phyloP scores from a whole-genome alignment of 2,797 vertebrate genomes.

The Phoeniculus purpureus region DNA sequence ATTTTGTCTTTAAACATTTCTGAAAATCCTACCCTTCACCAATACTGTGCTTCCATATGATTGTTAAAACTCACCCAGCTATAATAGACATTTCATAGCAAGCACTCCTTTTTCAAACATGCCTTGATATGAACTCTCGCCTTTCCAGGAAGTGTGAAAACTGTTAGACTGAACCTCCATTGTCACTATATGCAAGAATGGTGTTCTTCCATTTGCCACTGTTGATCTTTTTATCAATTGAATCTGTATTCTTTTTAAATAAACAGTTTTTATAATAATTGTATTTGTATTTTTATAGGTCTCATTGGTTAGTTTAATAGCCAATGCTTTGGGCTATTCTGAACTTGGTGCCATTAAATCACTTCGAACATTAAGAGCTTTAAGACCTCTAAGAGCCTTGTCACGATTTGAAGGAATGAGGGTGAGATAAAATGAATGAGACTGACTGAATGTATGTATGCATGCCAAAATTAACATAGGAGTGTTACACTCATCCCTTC shows the following conservation, averaged over 20 bases:
- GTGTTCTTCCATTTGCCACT: not conserved
- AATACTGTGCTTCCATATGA: not conserved
- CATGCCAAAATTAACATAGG: constrained; percentile 12
- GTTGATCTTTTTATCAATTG: not conserved
- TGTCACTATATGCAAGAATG: not conserved
- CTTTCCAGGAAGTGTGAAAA: not conserved
- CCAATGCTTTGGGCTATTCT: constrained; percentile 87
- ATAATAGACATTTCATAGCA: not conserved
- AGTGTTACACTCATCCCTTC: not conserved
- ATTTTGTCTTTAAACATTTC: not conserved
- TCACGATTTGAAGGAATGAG: constrained; percentile 99
- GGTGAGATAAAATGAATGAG: constrained; percentile 82
- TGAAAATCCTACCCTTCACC: not conserved
- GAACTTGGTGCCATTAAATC: constrained; percentile 94
- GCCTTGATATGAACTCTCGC: not conserved
- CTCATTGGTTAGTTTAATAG: constrained; percentile 92
- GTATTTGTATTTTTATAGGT: constrained; percentile 82
- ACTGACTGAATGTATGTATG: constrained; percentile 25
- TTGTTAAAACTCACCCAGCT: not conserved
- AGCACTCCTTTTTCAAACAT: not conserved
- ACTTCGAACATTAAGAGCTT: constrained; percentile 92
- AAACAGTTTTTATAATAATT: not conserved
- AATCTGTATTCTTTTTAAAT: not conserved
- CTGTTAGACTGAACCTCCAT: not conserved
- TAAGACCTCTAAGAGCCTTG: constrained; percentile 95